These are phyloP conservation scores for Catagonus wagneri DNA, from an alignment of 2,113 vertebrate species.

Conservation along the genomic window DNA sequence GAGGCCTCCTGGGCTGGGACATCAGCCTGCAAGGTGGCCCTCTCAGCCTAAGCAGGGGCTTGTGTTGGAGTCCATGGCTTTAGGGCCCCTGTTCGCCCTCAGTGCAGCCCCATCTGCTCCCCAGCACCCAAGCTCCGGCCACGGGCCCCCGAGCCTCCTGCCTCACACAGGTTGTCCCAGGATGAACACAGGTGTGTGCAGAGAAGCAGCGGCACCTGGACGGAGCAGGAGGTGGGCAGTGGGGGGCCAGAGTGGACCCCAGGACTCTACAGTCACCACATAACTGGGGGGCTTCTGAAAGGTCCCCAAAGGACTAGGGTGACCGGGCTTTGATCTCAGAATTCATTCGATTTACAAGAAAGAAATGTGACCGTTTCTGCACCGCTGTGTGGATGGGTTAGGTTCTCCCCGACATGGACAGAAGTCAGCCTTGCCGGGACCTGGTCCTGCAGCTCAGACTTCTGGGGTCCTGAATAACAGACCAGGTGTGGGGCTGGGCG, in stretches of 20 bases:
- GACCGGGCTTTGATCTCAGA: background rate
- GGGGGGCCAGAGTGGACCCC: background rate
- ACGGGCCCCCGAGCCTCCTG: too few species aligned
- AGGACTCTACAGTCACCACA: fast-evolving
- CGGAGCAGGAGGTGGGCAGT: background rate
- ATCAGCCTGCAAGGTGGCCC: fast-evolving
- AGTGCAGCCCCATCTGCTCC: background rate
- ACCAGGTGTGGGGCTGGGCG: fast-evolving
- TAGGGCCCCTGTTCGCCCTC: fast-evolving
- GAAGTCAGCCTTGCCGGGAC: fast-evolving
- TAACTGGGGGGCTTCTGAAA: fast-evolving
- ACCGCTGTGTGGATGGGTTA: fast-evolving
- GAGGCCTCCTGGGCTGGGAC: background rate
- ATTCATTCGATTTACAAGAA: background rate
- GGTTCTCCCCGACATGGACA: fast-evolving
- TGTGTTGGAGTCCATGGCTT: fast-evolving
- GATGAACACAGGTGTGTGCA: background rate
- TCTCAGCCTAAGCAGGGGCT: background rate
- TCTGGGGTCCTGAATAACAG: background rate
- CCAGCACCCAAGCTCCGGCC: too few species aligned
- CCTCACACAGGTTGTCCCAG: background rate
- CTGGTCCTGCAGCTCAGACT: fast-evolving
- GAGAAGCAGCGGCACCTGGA: background rate
- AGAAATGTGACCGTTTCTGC: background rate
- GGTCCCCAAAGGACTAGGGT: background rate